Conservation (phyloP, 2,797 vertebrate genomes). For the Euphonia xanthogaster region DNA sequence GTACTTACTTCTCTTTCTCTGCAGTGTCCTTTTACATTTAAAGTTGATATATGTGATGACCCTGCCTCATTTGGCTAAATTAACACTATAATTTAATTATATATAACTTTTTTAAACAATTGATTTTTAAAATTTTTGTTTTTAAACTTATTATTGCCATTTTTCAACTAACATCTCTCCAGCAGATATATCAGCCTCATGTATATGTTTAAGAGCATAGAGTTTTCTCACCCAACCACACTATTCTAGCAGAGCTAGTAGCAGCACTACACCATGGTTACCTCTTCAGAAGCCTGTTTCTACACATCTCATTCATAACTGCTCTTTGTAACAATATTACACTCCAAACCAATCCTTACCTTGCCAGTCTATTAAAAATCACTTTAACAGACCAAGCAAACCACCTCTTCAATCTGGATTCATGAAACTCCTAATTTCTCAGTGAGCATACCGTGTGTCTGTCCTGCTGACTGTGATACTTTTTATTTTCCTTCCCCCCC, state of each 20-base stretch:
- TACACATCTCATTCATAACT: not conserved
- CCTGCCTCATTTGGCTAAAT: not conserved
- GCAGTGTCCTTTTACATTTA: not conserved
- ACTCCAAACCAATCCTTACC: not conserved
- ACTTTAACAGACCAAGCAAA: not conserved
- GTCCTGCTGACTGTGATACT: not conserved
- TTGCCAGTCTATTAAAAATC: not conserved
- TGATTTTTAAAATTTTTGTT: not conserved
- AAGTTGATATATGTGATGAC: not conserved
- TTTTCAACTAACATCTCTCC: not conserved
- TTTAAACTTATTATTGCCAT: not conserved
- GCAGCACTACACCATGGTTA: not conserved
- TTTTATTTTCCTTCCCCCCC: not conserved
- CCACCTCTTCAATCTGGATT: not conserved
- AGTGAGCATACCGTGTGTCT: not conserved
- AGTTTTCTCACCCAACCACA: not conserved
- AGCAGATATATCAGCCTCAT: not conserved
- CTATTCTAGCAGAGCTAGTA: not conserved
- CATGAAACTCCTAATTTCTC: not conserved
- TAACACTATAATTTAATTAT: not conserved
- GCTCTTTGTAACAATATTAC: not conserved
- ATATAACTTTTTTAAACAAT: not conserved
- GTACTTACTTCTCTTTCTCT: not conserved
- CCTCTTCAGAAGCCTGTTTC: not conserved
- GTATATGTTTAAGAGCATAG: not conserved